Conservation (phyloP, 2,797 vertebrate genomes). For the Arrhamphus sclerolepis region DNA sequence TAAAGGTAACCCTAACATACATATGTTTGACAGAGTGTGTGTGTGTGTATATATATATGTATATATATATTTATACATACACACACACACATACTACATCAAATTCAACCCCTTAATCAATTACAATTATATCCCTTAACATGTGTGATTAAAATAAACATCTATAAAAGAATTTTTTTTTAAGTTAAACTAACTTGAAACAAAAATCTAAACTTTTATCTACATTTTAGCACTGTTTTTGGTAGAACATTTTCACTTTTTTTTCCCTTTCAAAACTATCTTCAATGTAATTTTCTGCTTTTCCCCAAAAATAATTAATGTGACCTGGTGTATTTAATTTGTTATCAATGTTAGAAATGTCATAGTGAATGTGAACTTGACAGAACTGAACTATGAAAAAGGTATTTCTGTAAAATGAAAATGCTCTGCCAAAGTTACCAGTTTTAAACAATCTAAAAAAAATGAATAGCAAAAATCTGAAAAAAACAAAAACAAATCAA, state of each 20-base stretch:
- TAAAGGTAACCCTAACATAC: slow-evolving; percentile 31
- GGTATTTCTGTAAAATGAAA: slow-evolving; percentile 60
- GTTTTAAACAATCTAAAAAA: slow-evolving; percentile 42
- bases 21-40: too few species aligned
- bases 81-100: slow-evolving; percentile 24
- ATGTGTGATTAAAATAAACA: slow-evolving; percentile 35
- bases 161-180: slow-evolving; percentile 24
- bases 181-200: slow-evolving; percentile 8
- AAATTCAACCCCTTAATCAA: slow-evolving; percentile 21
- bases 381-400: slow-evolving; percentile 64
- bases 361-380: slow-evolving; percentile 2
- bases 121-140: slow-evolving; percentile 24
- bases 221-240: slow-evolving; percentile 36
- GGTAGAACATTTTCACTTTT: slow-evolving; percentile 77
- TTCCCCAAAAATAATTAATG: background rate
- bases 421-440: slow-evolving; percentile 63
- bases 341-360: slow-evolving; percentile 2
- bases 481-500: slow-evolving; percentile 77
- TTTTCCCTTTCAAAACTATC: slow-evolving; percentile 1
- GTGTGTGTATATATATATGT: too few species aligned
- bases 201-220: slow-evolving; percentile 11
- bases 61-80: too few species aligned
- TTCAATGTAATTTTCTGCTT: background rate
- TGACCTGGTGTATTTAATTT: background rate
- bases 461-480: slow-evolving; percentile 43